These are phyloP conservation scores for Hipparchia sbordonii DNA, from an alignment of 2,888 invertebrate species.

Conservation along the genomic window DNA sequence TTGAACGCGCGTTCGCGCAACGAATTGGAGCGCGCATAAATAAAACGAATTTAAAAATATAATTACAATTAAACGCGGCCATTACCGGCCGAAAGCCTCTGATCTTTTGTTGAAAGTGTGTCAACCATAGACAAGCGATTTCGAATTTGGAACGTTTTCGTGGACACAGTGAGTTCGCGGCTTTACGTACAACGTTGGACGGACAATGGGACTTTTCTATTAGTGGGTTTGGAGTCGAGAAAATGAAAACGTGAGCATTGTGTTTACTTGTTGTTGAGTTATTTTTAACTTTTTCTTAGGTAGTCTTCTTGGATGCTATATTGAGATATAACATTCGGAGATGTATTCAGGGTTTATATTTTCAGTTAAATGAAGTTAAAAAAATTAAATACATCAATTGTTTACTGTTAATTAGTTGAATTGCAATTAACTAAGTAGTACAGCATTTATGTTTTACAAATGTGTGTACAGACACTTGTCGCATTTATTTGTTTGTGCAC, in stretches of 20 bases:
- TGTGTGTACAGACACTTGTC: no score
- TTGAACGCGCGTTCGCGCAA: constrained; percentile 73
- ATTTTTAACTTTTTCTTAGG: background rate
- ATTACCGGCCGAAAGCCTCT: constrained; percentile 25
- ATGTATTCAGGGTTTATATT: background rate
- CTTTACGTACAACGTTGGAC: constrained; percentile 50
- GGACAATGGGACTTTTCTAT: constrained; percentile 68
- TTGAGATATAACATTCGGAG: background rate
- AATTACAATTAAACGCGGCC: constrained; percentile 32
- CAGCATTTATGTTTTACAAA: no score
- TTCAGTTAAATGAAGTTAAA: background rate
- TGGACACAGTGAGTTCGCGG: constrained; percentile 55
- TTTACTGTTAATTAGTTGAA: no score
- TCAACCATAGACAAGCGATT: constrained; percentile 33
- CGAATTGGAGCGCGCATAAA: constrained; percentile 55
- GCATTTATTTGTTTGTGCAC: no score
- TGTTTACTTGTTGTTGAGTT: constrained; percentile 27
- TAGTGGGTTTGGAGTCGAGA: constrained; percentile 70
- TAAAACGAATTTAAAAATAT: constrained; percentile 41
- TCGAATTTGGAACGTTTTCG: constrained; percentile 32
- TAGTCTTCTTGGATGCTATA: background rate
- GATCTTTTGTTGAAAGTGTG: constrained; percentile 36
- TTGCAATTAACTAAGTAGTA: no score
- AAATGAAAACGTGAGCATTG: constrained; percentile 79
- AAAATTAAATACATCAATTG: no score